A percentile compares a stretch with the other conserved stretches of the same genome.
Conservation (phyloP, 1,140 invertebrate genomes). For the Spodoptera frugiperda region DNA sequence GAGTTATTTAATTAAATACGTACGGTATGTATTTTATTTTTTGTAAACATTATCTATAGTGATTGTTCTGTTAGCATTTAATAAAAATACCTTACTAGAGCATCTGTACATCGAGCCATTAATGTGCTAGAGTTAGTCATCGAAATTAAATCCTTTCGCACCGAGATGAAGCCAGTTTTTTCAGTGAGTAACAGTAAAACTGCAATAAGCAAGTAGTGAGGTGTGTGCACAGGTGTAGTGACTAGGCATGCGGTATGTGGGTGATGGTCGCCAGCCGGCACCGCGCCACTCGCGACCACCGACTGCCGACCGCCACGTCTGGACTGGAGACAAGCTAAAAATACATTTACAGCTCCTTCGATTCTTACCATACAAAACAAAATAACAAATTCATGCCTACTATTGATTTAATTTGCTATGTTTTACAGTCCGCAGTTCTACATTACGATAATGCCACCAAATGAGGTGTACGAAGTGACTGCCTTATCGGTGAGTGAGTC, state of each 20-base stretch:
- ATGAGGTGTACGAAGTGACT: not conserved
- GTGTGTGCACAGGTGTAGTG: conserved; percentile 60
- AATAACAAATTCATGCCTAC: conserved; percentile 12
- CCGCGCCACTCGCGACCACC: not conserved
- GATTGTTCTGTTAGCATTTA: too few species aligned
- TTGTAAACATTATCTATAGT: not conserved
- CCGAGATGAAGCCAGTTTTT: conserved; percentile 1
- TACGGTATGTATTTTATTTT: not conserved
- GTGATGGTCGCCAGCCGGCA: conserved; percentile 51
- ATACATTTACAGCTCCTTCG: conserved; percentile 19
- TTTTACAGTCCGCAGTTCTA: not conserved
- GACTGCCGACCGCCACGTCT: conserved; percentile 27
- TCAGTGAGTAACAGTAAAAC: conserved; percentile 27
- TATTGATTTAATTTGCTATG: conserved; percentile 2
- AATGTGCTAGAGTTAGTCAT: too few species aligned
- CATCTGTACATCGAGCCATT: too few species aligned
- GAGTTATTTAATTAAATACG: not conserved
- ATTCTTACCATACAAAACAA: conserved; percentile 11
- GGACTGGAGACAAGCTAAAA: conserved; percentile 30
- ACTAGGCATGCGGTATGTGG: conserved; percentile 53
- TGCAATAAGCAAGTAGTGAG: conserved; percentile 34
- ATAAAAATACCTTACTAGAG: too few species aligned
- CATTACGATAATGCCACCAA: not conserved
- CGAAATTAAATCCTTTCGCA: conserved; percentile 9
- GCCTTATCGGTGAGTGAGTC: conserved; percentile 1